Percentiles rank a stretch among this genome's conserved stretches.
Conservation (phyloP, 1,140 invertebrate species). For the Drosophila ambigua region DNA sequence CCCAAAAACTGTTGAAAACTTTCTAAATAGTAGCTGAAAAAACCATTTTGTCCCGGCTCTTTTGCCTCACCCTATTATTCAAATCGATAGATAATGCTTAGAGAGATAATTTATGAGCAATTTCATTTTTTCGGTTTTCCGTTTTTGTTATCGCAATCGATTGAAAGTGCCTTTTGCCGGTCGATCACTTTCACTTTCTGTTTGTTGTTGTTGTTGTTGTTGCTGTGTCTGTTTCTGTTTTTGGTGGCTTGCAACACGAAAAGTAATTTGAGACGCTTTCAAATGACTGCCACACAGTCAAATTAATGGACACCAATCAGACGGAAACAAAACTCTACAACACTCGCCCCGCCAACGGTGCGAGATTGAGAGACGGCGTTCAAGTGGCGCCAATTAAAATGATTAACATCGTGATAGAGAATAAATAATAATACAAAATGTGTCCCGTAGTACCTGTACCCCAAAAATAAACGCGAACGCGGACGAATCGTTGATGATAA, state of each 20-base stretch:
- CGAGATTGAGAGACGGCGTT: slow-evolving; percentile 30
- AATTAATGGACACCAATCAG: slow-evolving; percentile 70
- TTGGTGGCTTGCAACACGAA: slow-evolving; percentile 55
- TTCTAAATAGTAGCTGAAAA: no score
- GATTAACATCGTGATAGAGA: slow-evolving; percentile 73
- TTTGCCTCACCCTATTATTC: neutral
- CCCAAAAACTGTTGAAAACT: neutral
- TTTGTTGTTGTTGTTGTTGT: no score
- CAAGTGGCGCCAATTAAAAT: slow-evolving; percentile 79
- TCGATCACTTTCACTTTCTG: slow-evolving; percentile 63
- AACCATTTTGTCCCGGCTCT: no score
- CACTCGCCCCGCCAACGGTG: no score
- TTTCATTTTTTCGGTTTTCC: slow-evolving; percentile 10
- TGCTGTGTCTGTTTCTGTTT: no score
- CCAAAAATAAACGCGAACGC: slow-evolving; percentile 23
- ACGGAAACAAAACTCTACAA: slow-evolving; percentile 31
- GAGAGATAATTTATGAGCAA: slow-evolving; percentile 20
- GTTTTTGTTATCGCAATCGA: slow-evolving; percentile 34
- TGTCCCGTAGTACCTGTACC: slow-evolving; percentile 8
- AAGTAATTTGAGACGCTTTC: slow-evolving; percentile 77
- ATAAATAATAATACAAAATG: slow-evolving; percentile 46
- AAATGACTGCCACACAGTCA: slow-evolving; percentile 60
- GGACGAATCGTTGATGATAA: slow-evolving; percentile 55
- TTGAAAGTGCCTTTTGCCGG: slow-evolving; percentile 52
- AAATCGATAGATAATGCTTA: slow-evolving; percentile 24